Evolutionary conservation across 2,113 vertebrate genomes (phyloP).

Genomic region (Oreotrochilus melanogaster): DNA sequence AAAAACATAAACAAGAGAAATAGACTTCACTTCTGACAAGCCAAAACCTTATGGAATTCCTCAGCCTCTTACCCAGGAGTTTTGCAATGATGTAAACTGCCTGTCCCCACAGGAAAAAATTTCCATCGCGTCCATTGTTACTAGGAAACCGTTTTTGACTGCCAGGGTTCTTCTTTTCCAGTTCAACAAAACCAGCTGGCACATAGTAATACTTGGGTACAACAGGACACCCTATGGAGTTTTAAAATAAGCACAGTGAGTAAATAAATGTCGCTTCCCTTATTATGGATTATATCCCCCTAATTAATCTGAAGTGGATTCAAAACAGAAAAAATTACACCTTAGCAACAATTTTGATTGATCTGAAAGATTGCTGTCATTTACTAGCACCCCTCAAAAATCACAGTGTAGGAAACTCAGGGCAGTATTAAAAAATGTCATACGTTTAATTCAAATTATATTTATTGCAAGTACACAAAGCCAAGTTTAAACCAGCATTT

Average conservation of each 20-base stretch:
- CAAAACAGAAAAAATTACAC: neutral
- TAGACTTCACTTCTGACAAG: neutral
- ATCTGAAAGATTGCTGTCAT: neutral
- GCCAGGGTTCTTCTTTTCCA: constrained; percentile 89
- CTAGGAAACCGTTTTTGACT: constrained; percentile 96
- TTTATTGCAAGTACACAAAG: neutral
- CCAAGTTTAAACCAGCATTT: neutral
- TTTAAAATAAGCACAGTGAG: constrained; percentile 30
- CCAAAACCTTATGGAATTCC: neutral
- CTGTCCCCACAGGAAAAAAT: constrained; percentile 94
- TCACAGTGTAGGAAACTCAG: neutral
- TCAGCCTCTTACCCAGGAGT: constrained; percentile 86
- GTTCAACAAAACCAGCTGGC: constrained; percentile 93
- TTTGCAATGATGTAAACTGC: constrained; percentile 92
- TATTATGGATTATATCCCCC: neutral
- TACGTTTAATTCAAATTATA: no score
- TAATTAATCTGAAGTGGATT: neutral
- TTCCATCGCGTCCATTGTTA: constrained; percentile 91
- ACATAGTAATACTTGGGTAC: constrained; percentile 96
- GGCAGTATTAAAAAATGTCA: neutral
- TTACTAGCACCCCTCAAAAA: neutral
- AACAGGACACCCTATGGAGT: constrained; percentile 84
- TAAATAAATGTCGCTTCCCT: neutral
- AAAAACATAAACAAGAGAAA: neutral
- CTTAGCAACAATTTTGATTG: neutral